Conservation (phyloP, 2,113 vertebrate species). For the Osmerus mordax region DNA sequence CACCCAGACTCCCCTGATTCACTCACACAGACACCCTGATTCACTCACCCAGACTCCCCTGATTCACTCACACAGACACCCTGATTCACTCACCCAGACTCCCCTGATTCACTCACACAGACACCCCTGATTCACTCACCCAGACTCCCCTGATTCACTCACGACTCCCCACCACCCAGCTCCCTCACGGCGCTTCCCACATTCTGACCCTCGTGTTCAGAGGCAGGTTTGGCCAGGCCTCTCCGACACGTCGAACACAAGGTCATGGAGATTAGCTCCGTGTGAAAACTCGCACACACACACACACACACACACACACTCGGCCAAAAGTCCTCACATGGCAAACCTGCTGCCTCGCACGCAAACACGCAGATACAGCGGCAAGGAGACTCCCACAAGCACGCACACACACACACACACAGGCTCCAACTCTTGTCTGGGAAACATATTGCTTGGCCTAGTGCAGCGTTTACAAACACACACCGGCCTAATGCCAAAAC, state of each 20-base stretch:
- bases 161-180: background rate
- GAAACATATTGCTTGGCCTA: background rate
- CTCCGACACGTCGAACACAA: background rate
- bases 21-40: background rate
- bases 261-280: background rate
- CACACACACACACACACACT: background rate
- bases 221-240: background rate
- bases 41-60: too few species aligned
- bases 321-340: background rate
- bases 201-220: background rate
- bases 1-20: background rate
- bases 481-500: background rate
- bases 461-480: constrained; percentile 4
- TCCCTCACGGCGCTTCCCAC: background rate
- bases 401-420: constrained; percentile 5
- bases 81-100: too few species aligned
- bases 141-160: too few species aligned
- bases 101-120: too few species aligned
- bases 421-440: constrained; percentile 1
- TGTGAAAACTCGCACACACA: constrained; percentile 7
- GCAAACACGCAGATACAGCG: background rate
- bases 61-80: too few species aligned
- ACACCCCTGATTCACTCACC: too few species aligned
- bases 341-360: background rate
- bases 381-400: background rate